Conservation (phyloP, 2,888 invertebrate species). For the Ganaspis brasiliensis region DNA sequence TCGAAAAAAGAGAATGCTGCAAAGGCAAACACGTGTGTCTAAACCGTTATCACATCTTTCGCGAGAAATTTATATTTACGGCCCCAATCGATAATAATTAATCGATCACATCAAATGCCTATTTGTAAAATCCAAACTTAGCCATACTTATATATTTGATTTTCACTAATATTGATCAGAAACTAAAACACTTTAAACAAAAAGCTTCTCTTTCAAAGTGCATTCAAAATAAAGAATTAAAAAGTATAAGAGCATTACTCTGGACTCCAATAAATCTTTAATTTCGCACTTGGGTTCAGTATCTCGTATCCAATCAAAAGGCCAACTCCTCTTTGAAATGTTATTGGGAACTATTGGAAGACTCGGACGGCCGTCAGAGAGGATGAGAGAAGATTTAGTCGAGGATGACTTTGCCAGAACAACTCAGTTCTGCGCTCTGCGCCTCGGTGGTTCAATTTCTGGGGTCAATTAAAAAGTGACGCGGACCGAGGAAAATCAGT, state of each 20-base stretch:
- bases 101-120: neutral
- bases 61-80: neutral
- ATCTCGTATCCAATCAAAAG: constrained; percentile 43
- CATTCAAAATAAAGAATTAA: too few species aligned
- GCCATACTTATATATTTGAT: too few species aligned
- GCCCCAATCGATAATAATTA: neutral
- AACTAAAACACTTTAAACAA: too few species aligned
- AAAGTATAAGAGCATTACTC: neutral
- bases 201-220: too few species aligned
- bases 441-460: constrained; percentile 76
- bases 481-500: constrained; percentile 79
- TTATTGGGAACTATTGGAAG: constrained; percentile 55
- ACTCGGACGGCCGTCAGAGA: constrained; percentile 50
- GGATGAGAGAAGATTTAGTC: constrained; percentile 60
- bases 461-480: constrained; percentile 80
- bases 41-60: constrained; percentile 4
- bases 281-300: constrained; percentile 31
- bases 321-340: constrained; percentile 34
- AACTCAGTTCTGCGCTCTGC: constrained; percentile 54
- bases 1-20: constrained; percentile 1
- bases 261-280: constrained; percentile 37
- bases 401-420: constrained; percentile 75
- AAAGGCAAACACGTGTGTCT: constrained; percentile 8
- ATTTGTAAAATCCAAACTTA: too few species aligned
- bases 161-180: too few species aligned